Percentiles rank a stretch among this genome's conserved stretches.
Evolutionary conservation across 92 coral and sea anemone species (phyloP).

Genomic region (Desmophyllum pertusum): DNA sequence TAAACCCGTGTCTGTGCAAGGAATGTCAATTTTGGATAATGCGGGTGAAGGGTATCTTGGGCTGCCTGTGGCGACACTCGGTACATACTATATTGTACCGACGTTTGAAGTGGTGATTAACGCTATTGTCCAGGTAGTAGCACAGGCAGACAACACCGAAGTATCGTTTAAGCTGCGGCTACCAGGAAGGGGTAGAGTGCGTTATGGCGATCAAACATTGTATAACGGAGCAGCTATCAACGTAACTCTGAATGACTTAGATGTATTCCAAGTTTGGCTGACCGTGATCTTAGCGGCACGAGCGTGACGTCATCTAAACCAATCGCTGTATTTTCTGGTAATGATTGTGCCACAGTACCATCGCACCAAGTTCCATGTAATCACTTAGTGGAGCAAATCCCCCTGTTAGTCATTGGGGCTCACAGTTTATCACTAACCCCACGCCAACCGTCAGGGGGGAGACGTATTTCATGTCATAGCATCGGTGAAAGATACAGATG

Average conservation of each 20-base stretch:
- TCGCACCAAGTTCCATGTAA: constrained; percentile 51
- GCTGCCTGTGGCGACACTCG: constrained; percentile 65
- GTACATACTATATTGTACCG: constrained; percentile 73
- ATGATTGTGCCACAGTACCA: constrained; percentile 86
- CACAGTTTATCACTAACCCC: constrained; percentile 75
- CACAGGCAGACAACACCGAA: constrained; percentile 59
- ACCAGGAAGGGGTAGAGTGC: constrained; percentile 29
- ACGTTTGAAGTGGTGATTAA: constrained; percentile 55
- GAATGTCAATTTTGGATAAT: constrained; percentile 40
- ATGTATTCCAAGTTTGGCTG: constrained; percentile 70
- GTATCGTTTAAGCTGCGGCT: constrained; percentile 57
- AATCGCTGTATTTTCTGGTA: constrained; percentile 84
- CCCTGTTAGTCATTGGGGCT: constrained; percentile 79
- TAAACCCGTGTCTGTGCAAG: constrained; percentile 75
- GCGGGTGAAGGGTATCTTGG: constrained; percentile 85
- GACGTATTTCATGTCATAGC: constrained; percentile 82
- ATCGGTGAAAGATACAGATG: constrained; percentile 61
- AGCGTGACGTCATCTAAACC: constrained; percentile 72
- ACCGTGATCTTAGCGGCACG: constrained; percentile 71
- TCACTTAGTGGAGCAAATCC: constrained; percentile 86
- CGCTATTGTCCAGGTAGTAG: constrained; percentile 78
- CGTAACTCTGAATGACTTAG: constrained; percentile 48
- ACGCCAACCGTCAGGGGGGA: constrained; percentile 55
- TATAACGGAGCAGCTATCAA: constrained; percentile 54
- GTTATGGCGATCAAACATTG: not conserved